Conservation (phyloP, 2,888 invertebrate species). For the Sinodicranocentrus sp. region DNA sequence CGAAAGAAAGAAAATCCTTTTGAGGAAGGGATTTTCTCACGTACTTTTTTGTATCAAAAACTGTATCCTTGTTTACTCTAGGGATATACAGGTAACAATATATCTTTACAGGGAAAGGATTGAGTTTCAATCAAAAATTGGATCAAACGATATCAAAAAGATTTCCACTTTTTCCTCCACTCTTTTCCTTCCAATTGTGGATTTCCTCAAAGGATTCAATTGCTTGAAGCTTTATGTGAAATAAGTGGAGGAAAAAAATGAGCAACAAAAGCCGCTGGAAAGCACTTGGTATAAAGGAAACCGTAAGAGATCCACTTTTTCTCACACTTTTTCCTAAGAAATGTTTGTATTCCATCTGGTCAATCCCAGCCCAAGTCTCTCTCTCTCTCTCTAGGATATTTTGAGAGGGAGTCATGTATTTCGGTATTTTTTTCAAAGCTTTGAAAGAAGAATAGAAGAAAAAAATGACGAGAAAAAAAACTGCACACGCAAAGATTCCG, state of each 20-base stretch:
- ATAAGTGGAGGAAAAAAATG: no score
- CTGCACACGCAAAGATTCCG: slow-evolving; percentile 56
- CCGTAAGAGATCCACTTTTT: no score
- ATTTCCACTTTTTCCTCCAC: slow-evolving; percentile 1
- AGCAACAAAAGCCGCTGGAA: background rate
- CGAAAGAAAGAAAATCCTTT: no score
- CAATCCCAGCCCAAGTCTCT: no score
- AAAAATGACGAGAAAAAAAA: slow-evolving; percentile 37
- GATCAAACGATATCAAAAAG: slow-evolving; percentile 28
- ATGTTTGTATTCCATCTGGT: no score
- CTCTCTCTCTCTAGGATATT: no score
- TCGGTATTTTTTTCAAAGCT: slow-evolving; percentile 50
- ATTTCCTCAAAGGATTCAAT: no score
- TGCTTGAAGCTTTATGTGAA: no score
- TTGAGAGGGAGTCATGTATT: slow-evolving; percentile 12
- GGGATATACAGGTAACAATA: background rate
- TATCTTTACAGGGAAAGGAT: slow-evolving; percentile 39
- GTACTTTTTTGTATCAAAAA: no score
- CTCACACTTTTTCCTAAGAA: slow-evolving; percentile 52
- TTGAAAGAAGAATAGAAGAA: no score
- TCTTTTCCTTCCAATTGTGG: slow-evolving; percentile 13
- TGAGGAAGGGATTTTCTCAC: slow-evolving; percentile 66
- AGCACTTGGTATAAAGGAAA: background rate
- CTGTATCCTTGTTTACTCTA: slow-evolving; percentile 25
- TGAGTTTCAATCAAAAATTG: slow-evolving; percentile 52